Evolutionary conservation across 2,797 vertebrate species (phyloP).

Genomic region (Channallabes apus): DNA sequence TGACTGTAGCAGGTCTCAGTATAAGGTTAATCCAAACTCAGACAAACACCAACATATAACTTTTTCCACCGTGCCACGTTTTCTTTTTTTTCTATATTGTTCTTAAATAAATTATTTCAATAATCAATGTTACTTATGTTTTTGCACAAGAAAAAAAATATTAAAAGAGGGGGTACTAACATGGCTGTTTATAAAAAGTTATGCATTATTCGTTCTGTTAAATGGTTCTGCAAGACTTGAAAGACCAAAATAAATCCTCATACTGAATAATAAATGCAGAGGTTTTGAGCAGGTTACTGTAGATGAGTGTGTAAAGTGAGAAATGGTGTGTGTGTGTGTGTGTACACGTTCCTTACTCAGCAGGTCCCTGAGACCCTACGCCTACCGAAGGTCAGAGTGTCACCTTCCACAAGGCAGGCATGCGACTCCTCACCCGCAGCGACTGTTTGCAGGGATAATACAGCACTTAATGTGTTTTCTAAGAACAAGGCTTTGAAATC

Average conservation of each 20-base stretch:
- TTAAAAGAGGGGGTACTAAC: no score
- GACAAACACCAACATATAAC: no score
- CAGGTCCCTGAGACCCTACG: constrained; percentile 26
- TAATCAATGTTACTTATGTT: no score
- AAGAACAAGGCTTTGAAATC: constrained; percentile 32
- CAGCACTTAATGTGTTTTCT: constrained; percentile 43
- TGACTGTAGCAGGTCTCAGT: no score
- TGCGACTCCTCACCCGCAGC: constrained; percentile 9
- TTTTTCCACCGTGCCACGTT: no score
- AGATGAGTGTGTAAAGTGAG: constrained; percentile 30
- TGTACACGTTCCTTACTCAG: constrained; percentile 17
- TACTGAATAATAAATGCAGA: background rate
- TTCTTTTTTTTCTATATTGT: no score
- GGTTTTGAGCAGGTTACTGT: background rate
- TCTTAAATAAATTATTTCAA: no score
- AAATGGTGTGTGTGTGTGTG: constrained; percentile 5
- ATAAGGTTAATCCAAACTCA: no score
- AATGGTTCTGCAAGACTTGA: background rate
- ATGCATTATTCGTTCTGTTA: background rate
- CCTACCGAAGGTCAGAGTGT: constrained; percentile 38
- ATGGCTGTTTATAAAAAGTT: background rate
- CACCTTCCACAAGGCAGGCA: constrained; percentile 39
- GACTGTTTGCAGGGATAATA: constrained; percentile 51
- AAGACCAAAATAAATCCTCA: background rate
- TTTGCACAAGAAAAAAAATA: no score